Evolutionary conservation across 2,888 invertebrate species (phyloP), one percentile per base, ranked within the genome.

Genomic region (Danaus chrysippus): DNA sequence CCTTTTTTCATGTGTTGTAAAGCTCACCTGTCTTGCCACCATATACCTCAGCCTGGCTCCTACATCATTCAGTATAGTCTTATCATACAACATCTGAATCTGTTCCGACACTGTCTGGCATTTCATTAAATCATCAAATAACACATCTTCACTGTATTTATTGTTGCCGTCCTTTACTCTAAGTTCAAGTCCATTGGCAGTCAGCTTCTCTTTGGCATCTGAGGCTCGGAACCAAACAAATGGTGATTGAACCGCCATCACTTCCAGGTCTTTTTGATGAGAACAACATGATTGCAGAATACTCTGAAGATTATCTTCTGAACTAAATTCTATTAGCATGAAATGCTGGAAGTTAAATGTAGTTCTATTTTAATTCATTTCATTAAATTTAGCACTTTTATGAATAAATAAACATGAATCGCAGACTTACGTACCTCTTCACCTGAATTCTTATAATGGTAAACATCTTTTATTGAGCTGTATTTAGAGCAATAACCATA

Each of bases 31-130:
- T 69, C 93, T 83, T 0, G 96, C 96, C 3, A 95, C 94, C 70
- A 96, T 84, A 81, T 94, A 98, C 65, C 97, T 91, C 69, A 97
- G 81, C 59, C 97, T 91, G 1, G 91, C 86, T 12, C 95, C 95
- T 17, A 96, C 79, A 71, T 97, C 97, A 79, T 94, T 94, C 42
- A 97, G 80, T 68, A 90, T 92, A 1, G 94, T 94, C 34, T 78
- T 77, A 52, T 93, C 81, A 78, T 95, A 92, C 15, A 97, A 77
- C 19, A 86, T 59, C 56, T 86, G 77, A 75, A 97, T 94, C 86
- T 97, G 96, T 34, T 94, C 91, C 0, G 95, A 93, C 65, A 94
- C 90, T 63, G 84, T 83, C 67, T 86, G 72, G 70, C 92, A 91
- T 12, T 81, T 78, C n/a, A 75, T 70, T 41, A 95, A 75, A n/a